Base-by-base conservation (phyloP, 2,888 invertebrate species). In the Xanthorhoe designata region DNA sequence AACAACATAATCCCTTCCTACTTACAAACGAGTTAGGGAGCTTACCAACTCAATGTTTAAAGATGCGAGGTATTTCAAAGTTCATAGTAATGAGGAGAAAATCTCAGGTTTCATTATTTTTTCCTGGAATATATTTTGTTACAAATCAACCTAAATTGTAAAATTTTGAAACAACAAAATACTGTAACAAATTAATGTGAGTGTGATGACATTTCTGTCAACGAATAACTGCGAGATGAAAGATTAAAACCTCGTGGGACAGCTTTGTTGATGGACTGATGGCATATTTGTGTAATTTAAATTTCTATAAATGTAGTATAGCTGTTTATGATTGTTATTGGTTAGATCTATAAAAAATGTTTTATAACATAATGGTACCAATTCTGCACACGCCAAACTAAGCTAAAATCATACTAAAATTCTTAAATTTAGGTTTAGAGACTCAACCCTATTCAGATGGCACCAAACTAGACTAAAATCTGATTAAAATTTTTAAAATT, bases 131-230 rank as follows among this genome's bases (percentile, higher is more conserved):
- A 18, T 58, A n/a, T 58, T 32, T 50, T 24, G 24, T 47, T 10
- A 56, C 15, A 47, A 29, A 15, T 9, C 17, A 18, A 19, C 50
- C 35, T 24, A 4, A 24, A 17, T 58, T 49, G 13, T 13, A 13
- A 13, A 42, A 17, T 49, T 18, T 57, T 68, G 64, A 63, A 63
- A 63, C 59, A 66, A 73, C n/a, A 75, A 57, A 55, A 47, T 17
- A 51, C 17, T 49, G n/a, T 13, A 73, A 73, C 65, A 67, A 74
- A 76, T 67, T 49, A 53, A 59, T 58, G 18, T 67, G 45, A 57
- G 68, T 72, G 70, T 71, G 76, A 75, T 61, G 78, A 80, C 78
- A 78, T 72, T 17, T 42, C 74, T 78, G 78, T 80, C 75, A 55
- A 60, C 79, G 68, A 63, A 50, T 70, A 63, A 67, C 64, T 61